Evolutionary conservation across 2,113 vertebrate genomes (phyloP).

Genomic region (Xenus cinereus): DNA sequence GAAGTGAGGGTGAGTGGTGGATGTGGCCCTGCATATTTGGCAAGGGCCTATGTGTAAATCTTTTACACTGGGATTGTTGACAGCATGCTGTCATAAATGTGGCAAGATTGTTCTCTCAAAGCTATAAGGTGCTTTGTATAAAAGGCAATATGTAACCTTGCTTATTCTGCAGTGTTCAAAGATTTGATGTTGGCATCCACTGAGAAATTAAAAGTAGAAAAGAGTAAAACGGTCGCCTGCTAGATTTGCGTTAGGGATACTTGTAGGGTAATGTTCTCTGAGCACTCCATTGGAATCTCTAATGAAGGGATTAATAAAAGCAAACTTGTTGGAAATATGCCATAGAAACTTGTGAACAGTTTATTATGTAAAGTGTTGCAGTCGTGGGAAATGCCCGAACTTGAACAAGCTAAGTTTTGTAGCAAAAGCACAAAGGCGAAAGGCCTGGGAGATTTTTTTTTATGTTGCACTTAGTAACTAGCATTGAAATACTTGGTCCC

Average conservation of each 20-base stretch:
- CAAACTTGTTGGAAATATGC: not conserved
- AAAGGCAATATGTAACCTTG: not conserved
- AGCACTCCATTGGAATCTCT: not conserved
- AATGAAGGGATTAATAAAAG: slow-evolving; percentile 15
- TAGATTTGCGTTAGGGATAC: not conserved
- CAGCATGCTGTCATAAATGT: not conserved
- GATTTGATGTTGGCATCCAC: not conserved
- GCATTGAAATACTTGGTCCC: slow-evolving; percentile 1
- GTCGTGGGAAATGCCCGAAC: slow-evolving; percentile 14
- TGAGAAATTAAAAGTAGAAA: not conserved
- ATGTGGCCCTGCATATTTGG: not conserved
- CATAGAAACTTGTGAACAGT: not conserved
- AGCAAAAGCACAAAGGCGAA: not conserved
- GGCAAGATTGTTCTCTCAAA: not conserved
- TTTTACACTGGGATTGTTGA: not conserved
- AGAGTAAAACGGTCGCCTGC: not conserved
- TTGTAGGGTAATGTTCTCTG: not conserved
- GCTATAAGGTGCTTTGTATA: not conserved
- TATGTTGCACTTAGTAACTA: slow-evolving; percentile 19
- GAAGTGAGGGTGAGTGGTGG: not conserved
- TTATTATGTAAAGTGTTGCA: not conserved
- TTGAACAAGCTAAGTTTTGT: slow-evolving; percentile 35
- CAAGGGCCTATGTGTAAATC: not conserved
- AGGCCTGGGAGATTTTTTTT: not conserved
- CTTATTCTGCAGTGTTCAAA: not conserved